Conservation (phyloP, 2,888 invertebrate genomes). For the Catocala nupta region DNA sequence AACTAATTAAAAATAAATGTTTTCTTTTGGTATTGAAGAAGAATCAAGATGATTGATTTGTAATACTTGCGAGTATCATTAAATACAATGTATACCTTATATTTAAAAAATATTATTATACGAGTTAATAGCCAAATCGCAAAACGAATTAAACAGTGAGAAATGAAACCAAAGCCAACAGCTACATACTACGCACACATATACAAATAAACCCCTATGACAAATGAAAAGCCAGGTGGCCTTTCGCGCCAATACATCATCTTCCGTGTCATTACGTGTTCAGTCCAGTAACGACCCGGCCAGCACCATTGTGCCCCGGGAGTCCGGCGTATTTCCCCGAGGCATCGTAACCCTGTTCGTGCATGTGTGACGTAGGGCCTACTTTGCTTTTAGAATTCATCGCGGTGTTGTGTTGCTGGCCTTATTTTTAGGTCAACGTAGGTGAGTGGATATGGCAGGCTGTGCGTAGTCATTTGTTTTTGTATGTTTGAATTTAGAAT, state of each 20-base stretch:
- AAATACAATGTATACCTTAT: too few species aligned
- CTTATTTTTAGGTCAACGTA: slow-evolving; percentile 2
- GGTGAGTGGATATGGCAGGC: neutral
- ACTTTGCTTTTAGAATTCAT: slow-evolving; percentile 37
- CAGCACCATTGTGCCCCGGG: slow-evolving; percentile 23
- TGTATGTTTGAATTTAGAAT: neutral
- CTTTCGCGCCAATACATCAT: slow-evolving; percentile 31
- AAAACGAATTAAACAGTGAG: too few species aligned
- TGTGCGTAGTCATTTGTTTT: slow-evolving; percentile 6
- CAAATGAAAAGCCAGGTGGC: slow-evolving; percentile 22
- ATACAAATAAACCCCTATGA: slow-evolving; percentile 1
- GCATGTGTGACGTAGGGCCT: slow-evolving; percentile 36
- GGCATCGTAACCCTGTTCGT: slow-evolving; percentile 50
- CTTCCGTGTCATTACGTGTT: slow-evolving; percentile 31
- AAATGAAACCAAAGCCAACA: neutral
- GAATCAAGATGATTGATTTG: too few species aligned
- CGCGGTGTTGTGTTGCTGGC: slow-evolving; percentile 24
- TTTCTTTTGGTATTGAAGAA: too few species aligned
- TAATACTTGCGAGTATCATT: too few species aligned
- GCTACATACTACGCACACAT: neutral
- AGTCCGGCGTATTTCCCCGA: slow-evolving; percentile 55
- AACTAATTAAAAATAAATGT: too few species aligned
- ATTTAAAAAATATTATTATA: too few species aligned
- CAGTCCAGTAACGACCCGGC: slow-evolving; percentile 28
- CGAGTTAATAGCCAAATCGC: too few species aligned